Base-by-base conservation (phyloP, 2,797 vertebrate species). In the Gymnocypris eckloni region DNA sequence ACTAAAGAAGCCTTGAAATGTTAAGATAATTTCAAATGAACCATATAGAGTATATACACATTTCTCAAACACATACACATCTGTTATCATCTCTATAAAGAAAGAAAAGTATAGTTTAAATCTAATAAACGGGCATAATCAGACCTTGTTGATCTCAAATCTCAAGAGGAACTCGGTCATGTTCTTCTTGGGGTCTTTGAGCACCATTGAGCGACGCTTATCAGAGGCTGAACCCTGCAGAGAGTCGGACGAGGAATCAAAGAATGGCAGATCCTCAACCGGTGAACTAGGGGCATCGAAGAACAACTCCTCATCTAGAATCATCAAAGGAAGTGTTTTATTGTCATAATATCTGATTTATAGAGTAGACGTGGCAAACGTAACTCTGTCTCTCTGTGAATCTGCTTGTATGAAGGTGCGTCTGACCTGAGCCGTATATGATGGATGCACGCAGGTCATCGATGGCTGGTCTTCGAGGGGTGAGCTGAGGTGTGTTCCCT, bases 211-310 rank as follows among this genome's bases (percentile, higher is more conserved):
- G 89, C 90, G 96, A 72, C 87, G 94, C 88, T 91, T 96, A 64
- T 73, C 72, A 50, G 90, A 92, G 82, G 90, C 84, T 22, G 79
- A 66, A 33, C 89, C 89, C 79, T 90, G 89, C 48, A 96, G 84
- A 0, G 94, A 91, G 77, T 91, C 92, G 61, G 93, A 91, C 20
- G 93, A 82, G 76, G 94, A 93, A 72, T 97, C 91, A 90, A 97
- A 97, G 92, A 97, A 97, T 0, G 91, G 81, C 72, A 87, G 22
- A 1, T 97, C 97, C 71, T 96, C 95, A 0, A 97, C 79, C 0
- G 98, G 98, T 91, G 98, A 98, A 91, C 93, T 97, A 33, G 96
- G 96, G 33, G 98, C 98, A 88, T 99, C 98, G 79, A 95, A 99
- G 93, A 97, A 99, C 86, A 96, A 87, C 91, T 99, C 98, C 87